These are phyloP conservation scores for Sceloporus tristichus DNA, from an alignment of 2,113 vertebrate genomes.

Conservation along the genomic window DNA sequence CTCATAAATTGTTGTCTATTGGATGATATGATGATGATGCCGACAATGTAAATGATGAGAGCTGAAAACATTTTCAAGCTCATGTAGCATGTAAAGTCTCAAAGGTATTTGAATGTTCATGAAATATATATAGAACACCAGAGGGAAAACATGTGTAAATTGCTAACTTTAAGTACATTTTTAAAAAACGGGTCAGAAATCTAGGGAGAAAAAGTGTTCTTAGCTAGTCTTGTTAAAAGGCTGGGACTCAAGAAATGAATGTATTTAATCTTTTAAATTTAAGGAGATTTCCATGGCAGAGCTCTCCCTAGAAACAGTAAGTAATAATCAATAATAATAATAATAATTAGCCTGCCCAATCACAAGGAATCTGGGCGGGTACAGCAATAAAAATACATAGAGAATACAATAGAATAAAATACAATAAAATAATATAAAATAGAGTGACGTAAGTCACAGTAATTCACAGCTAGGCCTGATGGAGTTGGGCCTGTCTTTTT, in stretches of 20 bases:
- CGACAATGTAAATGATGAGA: not conserved
- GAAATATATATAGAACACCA: not conserved
- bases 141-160: conserved; percentile 1
- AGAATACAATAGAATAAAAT: too few relatives aligned
- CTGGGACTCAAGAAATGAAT: not conserved
- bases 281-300: not conserved
- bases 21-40: not conserved
- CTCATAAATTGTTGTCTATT: not conserved
- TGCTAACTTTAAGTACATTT: conserved; percentile 12
- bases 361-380: too few relatives aligned
- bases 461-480: too few relatives aligned
- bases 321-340: not conserved
- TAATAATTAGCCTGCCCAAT: too few relatives aligned
- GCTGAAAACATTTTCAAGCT: not conserved
- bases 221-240: not conserved
- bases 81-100: not conserved
- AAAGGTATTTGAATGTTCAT: not conserved
- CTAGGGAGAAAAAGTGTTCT: not conserved
- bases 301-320: not conserved
- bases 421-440: too few relatives aligned
- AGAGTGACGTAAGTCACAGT: too few relatives aligned
- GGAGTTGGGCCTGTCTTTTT: too few relatives aligned
- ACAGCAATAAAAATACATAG: too few relatives aligned
- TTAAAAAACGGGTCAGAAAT: not conserved
- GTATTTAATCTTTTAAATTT: not conserved